Evolutionary conservation across 2,888 invertebrate species (phyloP), one percentile per base, ranked within the genome.

Genomic region (Xanthia icteritia): DNA sequence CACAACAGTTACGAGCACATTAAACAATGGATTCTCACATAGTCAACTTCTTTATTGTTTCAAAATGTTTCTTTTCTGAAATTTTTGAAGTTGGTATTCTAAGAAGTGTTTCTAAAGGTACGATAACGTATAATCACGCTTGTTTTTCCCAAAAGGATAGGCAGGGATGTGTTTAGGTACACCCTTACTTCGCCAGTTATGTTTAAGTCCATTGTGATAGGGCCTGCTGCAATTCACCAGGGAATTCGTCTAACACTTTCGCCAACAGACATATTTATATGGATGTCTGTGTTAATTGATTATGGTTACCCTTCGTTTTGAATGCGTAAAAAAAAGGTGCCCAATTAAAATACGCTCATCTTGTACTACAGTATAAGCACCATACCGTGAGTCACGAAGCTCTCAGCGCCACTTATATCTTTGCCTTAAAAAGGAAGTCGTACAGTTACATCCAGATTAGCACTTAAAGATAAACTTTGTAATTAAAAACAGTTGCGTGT

Each of bases 1-100:
- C 42, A 51, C 54, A 71, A 71, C 74, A 42, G 54, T 64, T 48
- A 64, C 31, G 27, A n/a, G 31, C 27, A 36, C 13, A 61, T 67
- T 23, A 8, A 56, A 83, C 58, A 78, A 73, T 74, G 67, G 23
- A 17, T 82, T 74, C 64, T 54, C 67, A 79, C 60, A 74, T 66
- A 48, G 71, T 63, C 15, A 67, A 70, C 69, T 42, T 3, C 15
- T 36, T 70, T 68, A 48, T 54, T 45, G 36, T 65, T 70, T 48
- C 36, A n/a, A 65, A 69, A 56, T 60, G 6, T 27, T 0, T 54
- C 2, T 27, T 61, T 42, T 31, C 23, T 36, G 15, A 42, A 60
- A 15, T 20, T 60, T 51, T 31, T 0, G 20, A 27, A 39, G n/a
- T 17, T 31, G 31, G 31, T 1, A 31, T 2, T 6, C 27, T 45